A percentile compares a stretch with the other conserved stretches of the same genome.
Conservation (phyloP, 2,113 vertebrate species). For the Hyperopisus bebe region DNA sequence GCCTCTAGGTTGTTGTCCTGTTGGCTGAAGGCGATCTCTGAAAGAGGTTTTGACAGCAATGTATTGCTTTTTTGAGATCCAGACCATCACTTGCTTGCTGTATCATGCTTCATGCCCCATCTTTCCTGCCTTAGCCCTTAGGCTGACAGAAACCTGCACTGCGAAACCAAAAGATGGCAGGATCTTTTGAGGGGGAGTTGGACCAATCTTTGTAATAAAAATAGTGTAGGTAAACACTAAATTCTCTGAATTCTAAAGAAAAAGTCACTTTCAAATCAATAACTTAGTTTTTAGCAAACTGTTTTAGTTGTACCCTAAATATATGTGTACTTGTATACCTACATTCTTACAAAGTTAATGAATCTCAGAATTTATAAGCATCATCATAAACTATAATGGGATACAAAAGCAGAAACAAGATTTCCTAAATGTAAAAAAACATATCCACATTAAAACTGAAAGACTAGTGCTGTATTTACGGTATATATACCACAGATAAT, state of each 20-base stretch:
- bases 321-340: neutral
- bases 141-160: neutral
- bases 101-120: neutral
- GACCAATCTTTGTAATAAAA: neutral
- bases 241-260: neutral
- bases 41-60: neutral
- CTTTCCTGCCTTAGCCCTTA: neutral
- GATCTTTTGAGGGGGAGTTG: neutral
- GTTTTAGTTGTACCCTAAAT: neutral
- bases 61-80: neutral
- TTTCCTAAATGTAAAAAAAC: neutral
- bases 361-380: neutral
- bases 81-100: neutral
- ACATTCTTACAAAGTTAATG: neutral
- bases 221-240: neutral
- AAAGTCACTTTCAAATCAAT: neutral
- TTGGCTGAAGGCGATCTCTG: neutral
- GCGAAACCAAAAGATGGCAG: neutral
- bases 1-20: neutral
- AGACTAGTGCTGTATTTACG: neutral
- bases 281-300: neutral
- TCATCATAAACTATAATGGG: neutral
- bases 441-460: neutral
- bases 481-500: neutral
- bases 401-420: neutral